phyloP scores from a whole-genome alignment of 1,140 invertebrate species.

The Leptonema lineaticorne region DNA sequence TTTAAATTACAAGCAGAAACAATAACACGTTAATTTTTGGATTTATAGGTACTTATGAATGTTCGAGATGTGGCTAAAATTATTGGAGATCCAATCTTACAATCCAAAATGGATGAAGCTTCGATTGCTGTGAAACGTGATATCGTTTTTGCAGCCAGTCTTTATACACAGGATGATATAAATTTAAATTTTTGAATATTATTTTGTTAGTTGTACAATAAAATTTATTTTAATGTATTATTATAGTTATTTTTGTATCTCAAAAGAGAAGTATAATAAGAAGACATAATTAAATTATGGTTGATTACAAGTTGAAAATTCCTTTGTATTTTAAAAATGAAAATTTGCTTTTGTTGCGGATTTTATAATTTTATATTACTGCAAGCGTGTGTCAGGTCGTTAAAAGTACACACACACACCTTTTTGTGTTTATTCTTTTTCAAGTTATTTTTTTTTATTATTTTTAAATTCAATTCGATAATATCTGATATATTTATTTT shows the following conservation, averaged over 20 bases:
- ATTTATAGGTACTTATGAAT: conserved; percentile 72
- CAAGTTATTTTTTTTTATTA: too few species aligned
- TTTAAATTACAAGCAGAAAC: not conserved
- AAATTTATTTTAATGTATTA: not conserved
- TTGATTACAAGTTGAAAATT: too few species aligned
- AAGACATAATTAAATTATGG: too few species aligned
- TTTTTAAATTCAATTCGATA: too few species aligned
- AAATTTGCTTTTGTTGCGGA: too few species aligned
- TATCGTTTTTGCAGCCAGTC: conserved; percentile 96
- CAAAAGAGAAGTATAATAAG: not conserved
- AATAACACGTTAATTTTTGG: too few species aligned
- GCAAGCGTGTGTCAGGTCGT: too few species aligned
- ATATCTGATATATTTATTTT: too few species aligned
- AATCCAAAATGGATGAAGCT: conserved; percentile 94
- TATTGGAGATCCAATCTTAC: conserved; percentile 88
- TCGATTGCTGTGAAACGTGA: conserved; percentile 92
- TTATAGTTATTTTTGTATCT: not conserved
- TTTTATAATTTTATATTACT: too few species aligned
- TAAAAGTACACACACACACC: too few species aligned
- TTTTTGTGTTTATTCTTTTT: too few species aligned
- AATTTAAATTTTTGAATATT: conserved; percentile 14
- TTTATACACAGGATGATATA: conserved; percentile 71
- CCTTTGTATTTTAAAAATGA: too few species aligned
- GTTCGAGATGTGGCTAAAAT: conserved; percentile 90
- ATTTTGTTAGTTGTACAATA: not conserved